Percentiles rank a stretch among this genome's conserved stretches.
phyloP scores from a whole-genome alignment of 2,113 vertebrate species.

The Bettongia penicillata region DNA sequence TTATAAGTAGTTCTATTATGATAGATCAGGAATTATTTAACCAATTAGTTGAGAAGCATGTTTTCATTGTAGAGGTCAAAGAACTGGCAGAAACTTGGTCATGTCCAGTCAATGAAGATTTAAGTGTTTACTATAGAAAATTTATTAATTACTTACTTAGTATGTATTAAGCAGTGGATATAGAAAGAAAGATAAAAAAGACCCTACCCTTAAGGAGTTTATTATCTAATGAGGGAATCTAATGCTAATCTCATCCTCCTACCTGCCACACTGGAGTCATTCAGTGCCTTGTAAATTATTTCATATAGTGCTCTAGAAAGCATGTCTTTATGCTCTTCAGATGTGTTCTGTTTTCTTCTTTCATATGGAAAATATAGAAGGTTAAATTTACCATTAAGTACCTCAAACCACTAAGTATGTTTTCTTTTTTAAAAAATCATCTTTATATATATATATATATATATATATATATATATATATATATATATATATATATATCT shows the following conservation, averaged over 20 bases:
- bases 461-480: not conserved
- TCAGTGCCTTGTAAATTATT: slow-evolving; percentile 12
- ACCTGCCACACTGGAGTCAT: not conserved
- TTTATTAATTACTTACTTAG: not conserved
- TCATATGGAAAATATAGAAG: slow-evolving; percentile 1
- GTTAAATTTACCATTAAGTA: slow-evolving; percentile 16
- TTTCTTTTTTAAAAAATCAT: not conserved
- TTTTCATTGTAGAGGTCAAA: not conserved
- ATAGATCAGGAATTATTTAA: not conserved
- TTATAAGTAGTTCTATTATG: not conserved
- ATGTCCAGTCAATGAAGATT: not conserved
- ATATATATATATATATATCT: not conserved
- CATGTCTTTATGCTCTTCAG: slow-evolving; percentile 9
- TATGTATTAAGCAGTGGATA: not conserved
- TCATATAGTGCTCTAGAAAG: not conserved
- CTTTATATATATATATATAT: not conserved
- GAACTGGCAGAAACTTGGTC: not conserved
- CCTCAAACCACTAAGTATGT: not conserved
- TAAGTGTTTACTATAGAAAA: not conserved
- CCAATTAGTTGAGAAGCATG: not conserved
- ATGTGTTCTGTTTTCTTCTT: slow-evolving; percentile 8
- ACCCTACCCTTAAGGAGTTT: not conserved
- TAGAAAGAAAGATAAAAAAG: not conserved
- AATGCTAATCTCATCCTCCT: not conserved
- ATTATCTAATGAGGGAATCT: not conserved